Base-by-base conservation (phyloP, 2,797 vertebrate species). In the Oreochromis mossambicus region DNA sequence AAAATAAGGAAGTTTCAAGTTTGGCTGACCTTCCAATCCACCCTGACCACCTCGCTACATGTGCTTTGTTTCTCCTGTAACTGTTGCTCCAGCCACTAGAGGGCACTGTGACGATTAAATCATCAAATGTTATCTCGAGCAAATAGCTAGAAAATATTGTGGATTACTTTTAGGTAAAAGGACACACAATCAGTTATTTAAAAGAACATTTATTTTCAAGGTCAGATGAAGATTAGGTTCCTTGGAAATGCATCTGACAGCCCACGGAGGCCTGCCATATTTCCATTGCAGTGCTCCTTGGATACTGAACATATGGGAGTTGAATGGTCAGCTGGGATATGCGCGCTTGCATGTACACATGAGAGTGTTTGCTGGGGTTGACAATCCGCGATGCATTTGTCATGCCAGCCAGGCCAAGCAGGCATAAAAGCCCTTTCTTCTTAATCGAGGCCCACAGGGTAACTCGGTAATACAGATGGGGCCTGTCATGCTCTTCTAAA, bases 391-490 rank as follows among this genome's bases (percentile, higher is more conserved):
- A 90, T 88, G 85, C 83, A 85, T 93, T 92, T 81, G 86, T 93
- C 90, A 92, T 88, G 88, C 81, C 85, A 87, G 82, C 83, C 51
- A 54, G 79, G 79, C 87, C 88, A 77, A 88, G 85, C 89, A 80
- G 89, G 70, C 85, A 92, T 88, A 82, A 89, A 92, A 90, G 82
- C 88, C 80, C 84, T 87, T 89, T 92, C 73, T 90, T 92, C 83
- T 76, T 89, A 83, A 94, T 87, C 63, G 51, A 87, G 83, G 82
- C 80, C 89, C 86, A 89, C 82, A 11, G 92, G 88, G 89, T 92
- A 81, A 91, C 91, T 88, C 32, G 56, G 85, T 93, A 89, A 92
- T 94, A 91, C 92, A 93, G 91, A 93, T 89, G 92, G 85, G 92
- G 78, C 87, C 86, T 87, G 89, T 90, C 87, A 87, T 86, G 87